These are phyloP conservation scores for Chesias legatella DNA, from an alignment of 2,888 invertebrate genomes.

Conservation along the genomic window DNA sequence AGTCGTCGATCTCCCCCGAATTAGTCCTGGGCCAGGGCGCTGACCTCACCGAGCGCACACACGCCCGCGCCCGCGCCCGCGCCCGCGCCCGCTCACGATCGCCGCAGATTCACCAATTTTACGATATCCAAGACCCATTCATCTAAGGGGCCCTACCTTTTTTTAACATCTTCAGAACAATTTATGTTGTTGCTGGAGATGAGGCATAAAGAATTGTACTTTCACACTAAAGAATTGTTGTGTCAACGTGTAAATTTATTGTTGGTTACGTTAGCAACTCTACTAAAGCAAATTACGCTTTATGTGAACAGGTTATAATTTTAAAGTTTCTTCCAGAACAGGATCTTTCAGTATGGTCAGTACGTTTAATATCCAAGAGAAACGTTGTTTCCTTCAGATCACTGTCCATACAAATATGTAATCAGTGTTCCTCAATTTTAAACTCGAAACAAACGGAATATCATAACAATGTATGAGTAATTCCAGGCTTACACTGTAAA, in stretches of 20 bases:
- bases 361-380: too few relatives aligned
- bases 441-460: slow-evolving; percentile 21
- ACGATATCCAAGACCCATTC: slow-evolving; percentile 20
- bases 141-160: slow-evolving; percentile 7
- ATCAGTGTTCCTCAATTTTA: neutral
- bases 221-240: too few relatives aligned
- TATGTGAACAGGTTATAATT: too few relatives aligned
- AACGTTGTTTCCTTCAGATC: too few relatives aligned
- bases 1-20: slow-evolving; percentile 79
- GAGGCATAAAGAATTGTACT: too few relatives aligned
- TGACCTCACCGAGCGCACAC: slow-evolving; percentile 63
- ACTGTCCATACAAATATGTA: too few relatives aligned
- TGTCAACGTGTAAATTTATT: too few relatives aligned
- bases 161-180: slow-evolving; percentile 7
- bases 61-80: slow-evolving; percentile 35
- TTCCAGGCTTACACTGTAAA: slow-evolving; percentile 29
- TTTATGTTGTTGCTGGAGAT: neutral
- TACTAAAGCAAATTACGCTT: too few relatives aligned
- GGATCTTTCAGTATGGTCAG: too few relatives aligned
- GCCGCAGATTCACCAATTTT: slow-evolving; percentile 28
- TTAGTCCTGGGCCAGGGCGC: slow-evolving; percentile 78
- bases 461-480: too few relatives aligned
- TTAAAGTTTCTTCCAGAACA: too few relatives aligned
- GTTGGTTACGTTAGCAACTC: too few relatives aligned
- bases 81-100: slow-evolving; percentile 31